These are phyloP conservation scores for Drosophila subobscura DNA, from an alignment of 1,140 invertebrate genomes.

Conservation along the genomic window DNA sequence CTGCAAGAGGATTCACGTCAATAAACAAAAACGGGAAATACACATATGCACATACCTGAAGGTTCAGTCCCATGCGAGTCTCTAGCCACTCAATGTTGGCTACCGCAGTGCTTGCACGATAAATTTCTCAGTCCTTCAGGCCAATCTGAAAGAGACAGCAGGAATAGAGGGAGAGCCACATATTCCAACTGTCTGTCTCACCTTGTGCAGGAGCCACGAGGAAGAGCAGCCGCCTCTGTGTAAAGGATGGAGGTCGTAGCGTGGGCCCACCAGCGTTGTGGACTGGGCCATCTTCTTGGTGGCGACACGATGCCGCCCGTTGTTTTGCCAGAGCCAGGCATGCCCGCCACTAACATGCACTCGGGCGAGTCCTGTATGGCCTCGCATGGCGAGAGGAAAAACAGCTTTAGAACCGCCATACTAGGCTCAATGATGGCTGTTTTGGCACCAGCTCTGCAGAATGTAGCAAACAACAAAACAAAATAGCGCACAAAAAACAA, in stretches of 20 bases:
- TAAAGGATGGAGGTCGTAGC: too few species aligned
- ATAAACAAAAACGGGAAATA: not conserved
- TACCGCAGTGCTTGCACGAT: too few species aligned
- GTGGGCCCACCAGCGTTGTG: too few species aligned
- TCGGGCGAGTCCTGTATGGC: slow-evolving; percentile 56
- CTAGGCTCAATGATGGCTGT: slow-evolving; percentile 12
- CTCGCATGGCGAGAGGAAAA: slow-evolving; percentile 39
- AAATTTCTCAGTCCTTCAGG: too few species aligned
- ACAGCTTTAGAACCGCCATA: slow-evolving; percentile 48
- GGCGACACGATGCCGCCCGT: too few species aligned
- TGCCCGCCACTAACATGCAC: too few species aligned
- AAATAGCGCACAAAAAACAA: not conserved
- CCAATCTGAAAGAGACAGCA: slow-evolving; percentile 65
- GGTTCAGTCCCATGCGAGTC: too few species aligned
- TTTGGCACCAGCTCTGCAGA: not conserved
- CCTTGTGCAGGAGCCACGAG: slow-evolving; percentile 76
- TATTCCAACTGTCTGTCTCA: slow-evolving; percentile 75
- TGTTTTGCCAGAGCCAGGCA: too few species aligned
- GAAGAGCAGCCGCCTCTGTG: too few species aligned
- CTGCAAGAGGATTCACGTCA: not conserved
- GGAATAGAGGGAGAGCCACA: too few species aligned
- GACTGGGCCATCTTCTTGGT: too few species aligned
- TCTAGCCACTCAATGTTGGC: too few species aligned
- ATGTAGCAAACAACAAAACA: slow-evolving; percentile 2
- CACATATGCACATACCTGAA: slow-evolving; percentile 2